Base-by-base conservation (phyloP, 2,888 invertebrate genomes). In the Eucriotettix oculatus region DNA sequence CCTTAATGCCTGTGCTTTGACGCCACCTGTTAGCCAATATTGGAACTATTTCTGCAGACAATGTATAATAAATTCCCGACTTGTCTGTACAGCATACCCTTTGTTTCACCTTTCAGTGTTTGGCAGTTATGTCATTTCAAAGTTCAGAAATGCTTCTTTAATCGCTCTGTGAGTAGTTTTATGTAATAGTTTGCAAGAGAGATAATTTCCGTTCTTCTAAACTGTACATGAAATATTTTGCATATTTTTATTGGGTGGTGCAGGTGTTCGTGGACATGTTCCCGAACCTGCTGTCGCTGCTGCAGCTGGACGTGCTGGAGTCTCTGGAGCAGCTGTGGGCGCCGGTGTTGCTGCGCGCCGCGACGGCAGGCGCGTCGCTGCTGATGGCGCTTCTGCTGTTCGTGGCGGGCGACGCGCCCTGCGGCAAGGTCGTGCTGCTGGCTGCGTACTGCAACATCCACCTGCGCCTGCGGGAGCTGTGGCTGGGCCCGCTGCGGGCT, bases 311-410 rank as follows among this genome's bases (percentile, higher is more conserved):
- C 60, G 72, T 75, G 2, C 73, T 87, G 14, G 87, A 87, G 69
- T 84, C 83, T n/a, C 76, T 88, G 71, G 87, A 88, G 69, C 73
- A 77, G 48, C 71, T 87, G 40, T 86, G 86, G 71, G 82, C 82
- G 17, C 84, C 85, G 0, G 82, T 84, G 14, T 76, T 84, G 68
- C 75, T 86, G 1, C 76, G 81, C 60, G 75, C 75, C 10, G 77
- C 81, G 56, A 83, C 85, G 0, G 78, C 83, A 5, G 66, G 71
- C 0, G 67, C 83, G 61, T 83, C 86, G 0, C 66, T 77, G 17
- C 71, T 83, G 0, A 71, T 85, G 56, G 76, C 80, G 5, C 58
- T 76, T 0, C 76, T 83, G 11, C 75, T 82, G 44, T 17, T 58
- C 12, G 29, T 59, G 14, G 66, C 82, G 52, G 77, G 76, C 69